These are phyloP conservation scores for Idris sp. DNA, from an alignment of 1,140 invertebrate genomes.

Conservation along the genomic window DNA sequence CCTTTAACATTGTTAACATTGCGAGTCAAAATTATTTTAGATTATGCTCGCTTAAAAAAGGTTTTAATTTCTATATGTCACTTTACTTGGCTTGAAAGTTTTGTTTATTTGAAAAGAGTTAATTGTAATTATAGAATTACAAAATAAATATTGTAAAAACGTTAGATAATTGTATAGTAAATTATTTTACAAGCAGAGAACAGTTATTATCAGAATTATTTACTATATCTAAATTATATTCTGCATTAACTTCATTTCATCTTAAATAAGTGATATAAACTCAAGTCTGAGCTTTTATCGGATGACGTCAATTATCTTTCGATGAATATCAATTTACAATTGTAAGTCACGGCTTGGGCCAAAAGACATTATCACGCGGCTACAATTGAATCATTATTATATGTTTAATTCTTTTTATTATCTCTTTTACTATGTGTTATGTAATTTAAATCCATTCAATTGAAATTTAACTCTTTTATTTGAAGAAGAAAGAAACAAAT, in stretches of 20 bases:
- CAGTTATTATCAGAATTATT: too few relatives aligned
- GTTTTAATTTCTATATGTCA: conserved; percentile 3
- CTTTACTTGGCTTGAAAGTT: background rate
- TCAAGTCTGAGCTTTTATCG: conserved; percentile 31
- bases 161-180: too few relatives aligned
- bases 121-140: too few relatives aligned
- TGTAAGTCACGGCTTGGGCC: conserved; percentile 19
- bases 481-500: background rate
- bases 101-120: too few relatives aligned
- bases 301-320: conserved; percentile 23
- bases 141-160: too few relatives aligned
- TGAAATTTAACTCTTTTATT: background rate
- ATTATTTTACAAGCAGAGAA: too few relatives aligned
- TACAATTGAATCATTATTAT: conserved; percentile 11
- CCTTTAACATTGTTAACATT: conserved; percentile 42
- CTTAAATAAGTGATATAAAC: background rate
- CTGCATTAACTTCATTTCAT: too few relatives aligned
- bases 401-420: too few relatives aligned
- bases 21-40: conserved; percentile 26
- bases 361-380: conserved; percentile 5
- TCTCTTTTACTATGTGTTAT: conserved; percentile 14
- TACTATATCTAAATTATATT: too few relatives aligned
- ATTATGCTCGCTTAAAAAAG: conserved; percentile 10
- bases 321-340: conserved; percentile 21
- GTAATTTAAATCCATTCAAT: conserved; percentile 7